Conservation (phyloP, 2,113 vertebrate genomes). For the Dicrurus megarhynchus region DNA sequence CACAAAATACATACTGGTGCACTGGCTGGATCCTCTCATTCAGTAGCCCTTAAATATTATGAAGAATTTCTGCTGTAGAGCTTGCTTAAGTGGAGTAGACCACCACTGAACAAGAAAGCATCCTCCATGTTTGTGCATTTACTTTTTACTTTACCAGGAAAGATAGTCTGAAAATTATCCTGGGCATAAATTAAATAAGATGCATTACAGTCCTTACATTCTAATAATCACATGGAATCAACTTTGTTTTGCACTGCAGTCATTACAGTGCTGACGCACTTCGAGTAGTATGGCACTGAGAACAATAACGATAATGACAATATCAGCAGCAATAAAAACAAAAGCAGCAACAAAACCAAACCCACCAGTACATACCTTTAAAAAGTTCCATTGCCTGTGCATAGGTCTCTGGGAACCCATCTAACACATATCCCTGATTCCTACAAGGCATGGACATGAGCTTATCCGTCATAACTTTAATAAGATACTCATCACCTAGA, state of each 20-base stretch:
- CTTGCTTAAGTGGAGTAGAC: not conserved
- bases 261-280: not conserved
- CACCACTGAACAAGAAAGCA: not conserved
- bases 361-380: constrained; percentile 70
- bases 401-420: constrained; percentile 86
- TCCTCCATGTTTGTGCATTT: not conserved
- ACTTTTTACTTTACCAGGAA: not conserved
- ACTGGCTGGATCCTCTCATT: not conserved
- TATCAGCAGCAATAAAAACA: not conserved
- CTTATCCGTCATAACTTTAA: constrained; percentile 82
- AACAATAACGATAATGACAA: not conserved
- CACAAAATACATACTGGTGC: not conserved
- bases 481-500: constrained; percentile 78
- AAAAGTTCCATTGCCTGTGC: constrained; percentile 87
- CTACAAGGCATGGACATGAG: constrained; percentile 86
- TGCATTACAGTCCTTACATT: not conserved
- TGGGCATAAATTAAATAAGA: not conserved
- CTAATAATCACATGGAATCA: not conserved
- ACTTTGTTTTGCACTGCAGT: not conserved
- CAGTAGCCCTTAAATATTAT: not conserved
- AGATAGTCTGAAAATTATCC: not conserved
- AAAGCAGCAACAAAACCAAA: not conserved
- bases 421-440: constrained; percentile 92
- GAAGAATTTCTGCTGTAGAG: not conserved
- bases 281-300: not conserved